Evolutionary conservation across 2,797 vertebrate species (phyloP), one percentile per base, ranked within the genome.

Genomic region (Chelon labrosus): DNA sequence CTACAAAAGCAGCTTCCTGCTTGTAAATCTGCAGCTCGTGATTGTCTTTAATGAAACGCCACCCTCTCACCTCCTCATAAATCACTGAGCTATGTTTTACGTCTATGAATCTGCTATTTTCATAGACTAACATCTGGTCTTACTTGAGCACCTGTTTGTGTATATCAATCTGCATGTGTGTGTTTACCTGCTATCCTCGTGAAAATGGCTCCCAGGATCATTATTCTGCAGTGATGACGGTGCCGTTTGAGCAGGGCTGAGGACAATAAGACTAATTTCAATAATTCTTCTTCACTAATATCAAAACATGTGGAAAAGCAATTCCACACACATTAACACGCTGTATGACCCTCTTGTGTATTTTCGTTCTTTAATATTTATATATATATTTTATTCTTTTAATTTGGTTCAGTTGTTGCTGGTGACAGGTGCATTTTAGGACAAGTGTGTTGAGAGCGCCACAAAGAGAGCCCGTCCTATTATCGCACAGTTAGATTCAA

Each of bases 161-260:
- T 39, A 12, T 31, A 9, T 25, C 20, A 10, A 47, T 53, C 1
- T 63, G 44, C 55, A 19, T 65, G 39, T 49, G 11, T n/a, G 25
- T 54, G 16, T 57, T 55, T 70, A 92, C 93, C 95, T 89, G 65
- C 35, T 91, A 55, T 91, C 91, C 3, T 90, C 86, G 50, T 47
- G 80, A 17, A 80, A 22, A 13, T 5, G 17, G 12, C 54, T 1
- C 1, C 42, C 37, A 14, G 81, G 73, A 19, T 93, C 82, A 22
- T 85, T 64, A 1, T 65, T 75, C 4, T 83, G 68, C 50, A 47
- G 2, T 0, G 80, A 87, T 35, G 62, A 71, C 13, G 88, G 82
- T 38, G 75, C 82, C 37, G 80, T 79, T 47, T 89, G 84, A 25
- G 55, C 57, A 60, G 86, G 91, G 73, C 97, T 97, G 78, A 53